phyloP scores from a whole-genome alignment of 2,113 vertebrate genomes.

The Leptodactylus fuscus region DNA sequence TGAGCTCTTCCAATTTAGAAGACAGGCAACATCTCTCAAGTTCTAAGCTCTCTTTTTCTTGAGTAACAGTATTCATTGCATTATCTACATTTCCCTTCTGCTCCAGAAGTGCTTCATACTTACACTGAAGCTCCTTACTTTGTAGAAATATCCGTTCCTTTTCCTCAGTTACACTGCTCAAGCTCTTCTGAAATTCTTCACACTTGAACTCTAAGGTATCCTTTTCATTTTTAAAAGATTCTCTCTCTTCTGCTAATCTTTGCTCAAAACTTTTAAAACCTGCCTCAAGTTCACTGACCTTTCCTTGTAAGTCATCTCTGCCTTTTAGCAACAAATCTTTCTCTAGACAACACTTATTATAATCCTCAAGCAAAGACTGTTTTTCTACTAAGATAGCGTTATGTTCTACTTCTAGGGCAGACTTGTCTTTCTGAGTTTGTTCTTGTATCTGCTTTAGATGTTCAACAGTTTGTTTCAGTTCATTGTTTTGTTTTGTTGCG shows the following conservation, averaged over 20 bases:
- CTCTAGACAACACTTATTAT: constrained; percentile 71
- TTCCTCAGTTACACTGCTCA: constrained; percentile 71
- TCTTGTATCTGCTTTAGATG: constrained; percentile 74
- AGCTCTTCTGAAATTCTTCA: constrained; percentile 66
- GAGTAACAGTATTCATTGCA: constrained; percentile 67
- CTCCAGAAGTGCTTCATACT: constrained; percentile 70
- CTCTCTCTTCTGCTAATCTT: constrained; percentile 71
- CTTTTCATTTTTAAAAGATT: constrained; percentile 70
- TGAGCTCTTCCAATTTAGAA: constrained; percentile 72
- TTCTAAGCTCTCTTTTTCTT: constrained; percentile 70
- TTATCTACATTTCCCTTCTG: constrained; percentile 73
- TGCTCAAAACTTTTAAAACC: constrained; percentile 68
- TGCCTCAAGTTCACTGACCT: constrained; percentile 72
- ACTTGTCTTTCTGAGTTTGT: constrained; percentile 71
- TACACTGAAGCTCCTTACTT: constrained; percentile 68
- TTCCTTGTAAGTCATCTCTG: constrained; percentile 70
- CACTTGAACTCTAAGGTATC: constrained; percentile 66
- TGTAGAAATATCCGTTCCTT: constrained; percentile 65
- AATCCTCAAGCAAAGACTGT: constrained; percentile 70
- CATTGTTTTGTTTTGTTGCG: constrained; percentile 69
- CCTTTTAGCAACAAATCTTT: constrained; percentile 73
- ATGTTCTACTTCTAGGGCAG: constrained; percentile 69
- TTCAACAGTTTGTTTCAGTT: constrained; percentile 71
- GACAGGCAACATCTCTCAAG: constrained; percentile 71
- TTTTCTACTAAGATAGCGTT: constrained; percentile 67